A percentile compares a stretch with the other conserved stretches of the same genome.
Evolutionary conservation across 2,797 vertebrate species (phyloP).

Genomic region (Sebastes nivosus): DNA sequence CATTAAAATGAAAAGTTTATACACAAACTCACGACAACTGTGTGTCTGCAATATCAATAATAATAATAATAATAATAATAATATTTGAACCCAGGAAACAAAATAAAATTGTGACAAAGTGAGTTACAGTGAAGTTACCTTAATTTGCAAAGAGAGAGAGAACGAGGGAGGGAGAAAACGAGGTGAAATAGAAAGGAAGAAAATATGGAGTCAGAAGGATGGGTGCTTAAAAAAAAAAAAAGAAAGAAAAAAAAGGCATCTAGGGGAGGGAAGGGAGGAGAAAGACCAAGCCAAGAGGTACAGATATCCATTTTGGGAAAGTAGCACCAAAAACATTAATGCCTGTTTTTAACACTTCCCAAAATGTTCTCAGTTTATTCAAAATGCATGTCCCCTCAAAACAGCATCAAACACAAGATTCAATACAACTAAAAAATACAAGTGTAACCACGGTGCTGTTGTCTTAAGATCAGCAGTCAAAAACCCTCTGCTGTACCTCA

Average conservation of each 20-base stretch:
- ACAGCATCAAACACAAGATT: constrained; percentile 76
- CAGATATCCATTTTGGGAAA: constrained; percentile 80
- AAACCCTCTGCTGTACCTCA: constrained; percentile 38
- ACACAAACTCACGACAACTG: constrained; percentile 85
- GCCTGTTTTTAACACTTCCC: constrained; percentile 82
- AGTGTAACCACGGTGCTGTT: constrained; percentile 64
- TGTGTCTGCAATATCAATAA: constrained; percentile 84
- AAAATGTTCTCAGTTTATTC: constrained; percentile 73
- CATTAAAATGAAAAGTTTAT: constrained; percentile 87
- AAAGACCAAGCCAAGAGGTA: constrained; percentile 65
- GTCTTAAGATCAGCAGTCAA: constrained; percentile 55
- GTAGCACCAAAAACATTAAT: constrained; percentile 88
- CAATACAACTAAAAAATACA: constrained; percentile 73
- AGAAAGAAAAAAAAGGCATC: constrained; percentile 1
- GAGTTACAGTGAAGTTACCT: constrained; percentile 83
- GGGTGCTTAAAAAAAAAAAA: constrained; percentile 6
- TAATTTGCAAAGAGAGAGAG: constrained; percentile 68
- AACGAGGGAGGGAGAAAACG: constrained; percentile 6
- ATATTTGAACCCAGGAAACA: constrained; percentile 77
- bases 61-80: constrained; percentile 77
- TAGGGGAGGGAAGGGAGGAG: constrained; percentile 15
- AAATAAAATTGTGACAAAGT: constrained; percentile 77
- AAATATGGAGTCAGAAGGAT: constrained; percentile 48
- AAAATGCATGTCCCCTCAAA: constrained; percentile 71
- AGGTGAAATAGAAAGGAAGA: constrained; percentile 38